A percentile compares a stretch with the other conserved stretches of the same genome.
These are phyloP conservation scores for Acleris literana DNA, from an alignment of 2,888 invertebrate genomes.

Conservation along the genomic window DNA sequence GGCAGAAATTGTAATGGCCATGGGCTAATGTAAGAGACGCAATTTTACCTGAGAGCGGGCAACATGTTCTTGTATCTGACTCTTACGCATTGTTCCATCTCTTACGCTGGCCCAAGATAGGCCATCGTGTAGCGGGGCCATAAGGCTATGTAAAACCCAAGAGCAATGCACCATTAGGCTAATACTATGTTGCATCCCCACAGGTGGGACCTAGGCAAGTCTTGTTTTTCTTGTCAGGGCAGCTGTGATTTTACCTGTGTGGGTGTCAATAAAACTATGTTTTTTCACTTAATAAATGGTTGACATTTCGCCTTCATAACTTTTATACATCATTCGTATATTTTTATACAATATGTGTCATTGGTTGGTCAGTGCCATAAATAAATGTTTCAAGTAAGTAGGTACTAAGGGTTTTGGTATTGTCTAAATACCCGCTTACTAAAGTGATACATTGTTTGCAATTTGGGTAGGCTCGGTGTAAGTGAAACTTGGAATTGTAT, in stretches of 20 bases:
- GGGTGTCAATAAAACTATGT: constrained; percentile 22
- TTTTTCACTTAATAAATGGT: constrained; percentile 26
- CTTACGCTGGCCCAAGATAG: too few relatives aligned
- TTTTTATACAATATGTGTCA: constrained; percentile 49
- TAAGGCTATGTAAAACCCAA: constrained; percentile 3
- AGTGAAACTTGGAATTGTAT: not conserved
- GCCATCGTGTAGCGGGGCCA: too few relatives aligned
- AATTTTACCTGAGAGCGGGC: too few relatives aligned
- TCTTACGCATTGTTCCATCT: too few relatives aligned
- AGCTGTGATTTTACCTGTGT: not conserved
- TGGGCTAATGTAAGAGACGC: too few relatives aligned
- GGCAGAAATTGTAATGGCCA: not conserved
- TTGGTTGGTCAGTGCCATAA: constrained; percentile 19
- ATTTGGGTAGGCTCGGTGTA: not conserved
- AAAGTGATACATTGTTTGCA: not conserved
- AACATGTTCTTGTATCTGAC: too few relatives aligned
- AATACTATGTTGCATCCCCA: constrained; percentile 19
- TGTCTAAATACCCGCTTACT: not conserved
- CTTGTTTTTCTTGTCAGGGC: not conserved
- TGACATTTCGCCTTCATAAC: constrained; percentile 37
- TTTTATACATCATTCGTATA: constrained; percentile 51
- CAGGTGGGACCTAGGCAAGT: not conserved
- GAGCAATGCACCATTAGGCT: constrained; percentile 20
- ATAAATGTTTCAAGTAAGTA: constrained; percentile 12
- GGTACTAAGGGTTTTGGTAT: not conserved